Base-by-base conservation (phyloP, 1,140 invertebrate genomes). In the Drosophila micromelanica region DNA sequence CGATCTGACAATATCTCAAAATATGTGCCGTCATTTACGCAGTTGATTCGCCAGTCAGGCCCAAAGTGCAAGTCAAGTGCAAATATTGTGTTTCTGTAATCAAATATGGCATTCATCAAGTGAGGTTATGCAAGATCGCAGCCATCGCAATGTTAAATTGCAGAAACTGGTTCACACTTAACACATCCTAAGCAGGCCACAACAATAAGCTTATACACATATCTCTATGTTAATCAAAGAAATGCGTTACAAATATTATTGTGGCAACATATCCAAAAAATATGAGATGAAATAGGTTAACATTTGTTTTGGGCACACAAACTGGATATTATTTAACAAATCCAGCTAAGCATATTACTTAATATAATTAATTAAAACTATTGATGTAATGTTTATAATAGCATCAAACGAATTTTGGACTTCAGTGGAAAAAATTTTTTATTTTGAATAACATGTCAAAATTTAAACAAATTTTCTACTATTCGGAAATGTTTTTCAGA, bases 11-110 rank as follows among this genome's bases (percentile, higher is more conserved):
- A 27, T 27, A 27, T 27, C 27, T 27, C 27, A 27, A 27, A 27
- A 27, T 27, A 27, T n/a, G 38, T 42, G 38, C 38, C 30, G 30
- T 20, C 15, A 37, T 55, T 5, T 8, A 8, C 17, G 9, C 43
- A 23, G 17, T 27, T 27, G 27, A 27, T 27, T 27, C 27, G 27
- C 27, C 27, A 27, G 20, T 6, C 55, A 9, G 23, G 40, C 40
- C 55, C 40, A 55, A 38, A 56, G 27, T 57, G 69, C 69, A 71
- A 65, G 52, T 57, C 69, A 65, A 72, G 69, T 72, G 54, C 61
- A 69, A 69, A 61, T 60, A 51, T 61, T 38, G 30, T 56, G 45
- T 59, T 38, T 9, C 20, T 30, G 20, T 20, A 45, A 43, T 57
- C 40, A 43, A 30, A 45, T 45, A 46, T 23, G 40, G 51, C 45